Percentiles rank a stretch among this genome's conserved stretches.
phyloP scores from a whole-genome alignment of 30 jellyfish, hydroid and myxozoan species.

The Aurelia coerulea region DNA sequence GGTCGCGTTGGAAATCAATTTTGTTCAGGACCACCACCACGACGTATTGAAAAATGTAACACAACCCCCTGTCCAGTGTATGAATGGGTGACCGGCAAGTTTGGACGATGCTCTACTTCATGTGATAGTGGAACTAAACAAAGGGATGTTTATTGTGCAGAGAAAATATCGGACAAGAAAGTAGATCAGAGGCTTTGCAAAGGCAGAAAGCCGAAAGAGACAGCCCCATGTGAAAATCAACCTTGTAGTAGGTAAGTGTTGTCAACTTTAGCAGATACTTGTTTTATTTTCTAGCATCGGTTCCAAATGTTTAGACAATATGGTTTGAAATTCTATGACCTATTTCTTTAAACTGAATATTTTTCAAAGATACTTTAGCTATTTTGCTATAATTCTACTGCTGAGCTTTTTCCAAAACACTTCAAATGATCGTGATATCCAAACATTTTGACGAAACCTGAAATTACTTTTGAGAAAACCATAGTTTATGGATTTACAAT shows the following conservation, averaged over 20 bases:
- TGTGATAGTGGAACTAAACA: constrained; percentile 85
- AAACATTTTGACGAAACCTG: too few relatives aligned
- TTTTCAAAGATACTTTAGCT: too few relatives aligned
- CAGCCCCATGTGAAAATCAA: constrained; percentile 62
- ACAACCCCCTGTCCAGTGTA: constrained; percentile 82
- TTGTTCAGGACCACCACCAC: constrained; percentile 96
- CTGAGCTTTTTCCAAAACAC: too few relatives aligned
- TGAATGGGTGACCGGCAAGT: constrained; percentile 70
- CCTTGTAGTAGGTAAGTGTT: constrained; percentile 81
- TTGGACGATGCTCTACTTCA: constrained; percentile 80
- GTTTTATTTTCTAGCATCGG: too few relatives aligned
- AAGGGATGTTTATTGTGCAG: constrained; percentile 64
- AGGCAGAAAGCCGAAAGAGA: constrained; percentile 58
- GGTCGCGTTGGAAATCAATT: constrained; percentile 59
- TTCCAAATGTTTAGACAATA: too few relatives aligned
- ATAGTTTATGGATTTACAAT: too few relatives aligned
- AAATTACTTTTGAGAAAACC: too few relatives aligned
- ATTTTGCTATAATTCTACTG: too few relatives aligned
- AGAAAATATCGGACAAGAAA: constrained; percentile 38
- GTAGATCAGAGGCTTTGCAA: constrained; percentile 59
- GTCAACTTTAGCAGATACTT: too few relatives aligned
- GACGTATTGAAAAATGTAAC: constrained; percentile 76
- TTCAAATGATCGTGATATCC: too few relatives aligned
- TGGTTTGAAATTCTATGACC: too few relatives aligned
- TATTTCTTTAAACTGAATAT: too few relatives aligned